Base-by-base conservation (phyloP, 2,888 invertebrate species). In the Diogma glabrata region DNA sequence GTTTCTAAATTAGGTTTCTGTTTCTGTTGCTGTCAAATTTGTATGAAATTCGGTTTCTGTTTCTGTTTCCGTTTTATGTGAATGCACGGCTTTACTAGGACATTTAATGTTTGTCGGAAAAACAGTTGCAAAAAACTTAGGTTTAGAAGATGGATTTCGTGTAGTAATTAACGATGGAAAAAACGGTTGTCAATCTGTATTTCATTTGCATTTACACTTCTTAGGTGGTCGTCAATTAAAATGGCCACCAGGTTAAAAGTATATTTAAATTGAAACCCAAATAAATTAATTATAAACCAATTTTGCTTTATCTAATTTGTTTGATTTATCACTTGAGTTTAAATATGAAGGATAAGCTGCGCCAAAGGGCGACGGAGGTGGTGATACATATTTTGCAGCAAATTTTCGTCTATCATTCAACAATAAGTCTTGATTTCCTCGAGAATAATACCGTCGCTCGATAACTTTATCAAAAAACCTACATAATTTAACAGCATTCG, bases 401-500 rank as follows among this genome's bases (percentile, higher is more conserved):
- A 30, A 30, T 33, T 33, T 48, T 14, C 48, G 19, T 4, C 24
- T 30, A 48, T 48, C 48, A 22, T 24, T 24, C n/a, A 17, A 47
- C n/a, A n/a, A n/a, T 9, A 33, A 14, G 22, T 20, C 19, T 33
- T 33, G 30, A 16, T 22, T 46, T 22, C 24, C 22, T n/a, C 48
- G 23, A 14, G 48, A 30, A 48, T 33, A 48, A 4, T 48, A 48
- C n/a, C 48, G 30, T n/a, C 48, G 14, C 20, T 48, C 48, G 6
- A 48, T 33, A 2, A 79, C 82, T 72, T 89, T 89, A 71, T 97
- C 96, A 67, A 94, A 94, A 73, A 96, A 97, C 63, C 92, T 78
- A 3, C 89, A 86, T 23, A 97, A 70, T 69, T 94, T 94, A 0
- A 97, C 93, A 8, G 94, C 84, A 65, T 94, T 93, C 52, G 92